Conservation (phyloP, 2,797 vertebrate species). For the Sebastes iracundus region DNA sequence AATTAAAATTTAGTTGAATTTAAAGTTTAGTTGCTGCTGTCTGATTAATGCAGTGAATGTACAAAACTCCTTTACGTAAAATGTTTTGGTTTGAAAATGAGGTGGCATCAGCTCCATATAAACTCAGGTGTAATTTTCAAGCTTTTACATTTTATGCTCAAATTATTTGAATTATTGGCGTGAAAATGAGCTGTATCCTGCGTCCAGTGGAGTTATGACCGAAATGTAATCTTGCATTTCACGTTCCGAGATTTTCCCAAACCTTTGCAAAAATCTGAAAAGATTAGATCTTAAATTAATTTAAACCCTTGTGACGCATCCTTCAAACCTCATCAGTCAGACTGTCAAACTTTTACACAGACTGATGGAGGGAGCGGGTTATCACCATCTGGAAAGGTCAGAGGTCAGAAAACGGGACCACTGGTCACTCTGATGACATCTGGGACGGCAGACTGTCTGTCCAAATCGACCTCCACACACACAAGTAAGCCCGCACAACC, state of each 20-base stretch:
- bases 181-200: not conserved
- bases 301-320: not conserved
- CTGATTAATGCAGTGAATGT: not conserved
- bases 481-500: too few relatives aligned
- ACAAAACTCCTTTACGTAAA: not conserved
- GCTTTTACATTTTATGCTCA: not conserved
- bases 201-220: not conserved
- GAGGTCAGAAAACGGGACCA: conserved; percentile 59
- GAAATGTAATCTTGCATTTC: not conserved
- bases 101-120: not conserved
- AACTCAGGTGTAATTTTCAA: not conserved
- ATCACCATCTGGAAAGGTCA: conserved; percentile 75
- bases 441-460: conserved; percentile 52
- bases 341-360: not conserved
- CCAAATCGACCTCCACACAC: conserved; percentile 25
- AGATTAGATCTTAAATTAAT: not conserved
- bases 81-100: not conserved
- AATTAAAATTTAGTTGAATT: too few relatives aligned
- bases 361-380: conserved; percentile 4
- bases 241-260: not conserved
- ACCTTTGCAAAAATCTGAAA: not conserved
- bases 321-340: conserved; percentile 12
- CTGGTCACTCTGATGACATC: conserved; percentile 65
- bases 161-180: not conserved
- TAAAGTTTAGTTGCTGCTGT: not conserved